Percentiles rank a stretch among this genome's conserved stretches.
phyloP scores from a whole-genome alignment of 2,888 invertebrate species.

The Drosophila silvestris region DNA sequence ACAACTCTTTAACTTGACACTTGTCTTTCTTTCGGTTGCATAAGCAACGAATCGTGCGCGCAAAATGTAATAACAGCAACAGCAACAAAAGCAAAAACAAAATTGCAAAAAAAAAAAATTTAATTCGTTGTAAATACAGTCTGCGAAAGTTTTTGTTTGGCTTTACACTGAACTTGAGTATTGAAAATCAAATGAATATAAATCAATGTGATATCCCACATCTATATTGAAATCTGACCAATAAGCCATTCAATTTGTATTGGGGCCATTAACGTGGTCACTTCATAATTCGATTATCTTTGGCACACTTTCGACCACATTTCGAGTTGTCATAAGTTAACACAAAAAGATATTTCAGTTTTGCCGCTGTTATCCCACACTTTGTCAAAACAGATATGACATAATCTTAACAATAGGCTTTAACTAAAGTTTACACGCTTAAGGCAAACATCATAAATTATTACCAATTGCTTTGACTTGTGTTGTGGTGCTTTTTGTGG shows the following conservation, averaged over 20 bases:
- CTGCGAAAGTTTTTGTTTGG: slow-evolving; percentile 54
- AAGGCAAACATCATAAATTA: slow-evolving; percentile 47
- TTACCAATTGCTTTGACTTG: slow-evolving; percentile 36
- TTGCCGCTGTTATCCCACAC: slow-evolving; percentile 13
- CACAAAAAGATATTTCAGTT: slow-evolving; percentile 42
- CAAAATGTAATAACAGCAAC: slow-evolving; percentile 34
- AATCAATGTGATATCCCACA: background rate
- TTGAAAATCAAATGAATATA: background rate
- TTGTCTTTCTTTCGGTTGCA: slow-evolving; percentile 54
- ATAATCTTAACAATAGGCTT: slow-evolving; percentile 57
- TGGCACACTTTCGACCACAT: slow-evolving; percentile 39
- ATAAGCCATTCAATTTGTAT: slow-evolving; percentile 8
- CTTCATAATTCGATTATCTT: slow-evolving; percentile 26
- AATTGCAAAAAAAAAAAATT: slow-evolving; percentile 11
- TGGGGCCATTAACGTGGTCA: slow-evolving; percentile 20
- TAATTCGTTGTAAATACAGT: slow-evolving; percentile 4
- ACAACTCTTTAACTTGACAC: slow-evolving; percentile 57
- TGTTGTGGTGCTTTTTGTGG: slow-evolving; percentile 12
- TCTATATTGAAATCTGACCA: slow-evolving; percentile 11
- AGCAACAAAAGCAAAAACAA: slow-evolving; percentile 41
- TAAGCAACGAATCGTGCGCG: slow-evolving; percentile 49
- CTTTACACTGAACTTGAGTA: slow-evolving; percentile 53
- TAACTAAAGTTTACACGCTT: slow-evolving; percentile 1
- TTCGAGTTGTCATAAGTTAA: slow-evolving; percentile 33
- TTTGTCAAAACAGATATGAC: slow-evolving; percentile 56